Evolutionary conservation across 2,113 vertebrate species (phyloP), one percentile per base, ranked within the genome.

Genomic region (Micronycteris hirsuta): DNA sequence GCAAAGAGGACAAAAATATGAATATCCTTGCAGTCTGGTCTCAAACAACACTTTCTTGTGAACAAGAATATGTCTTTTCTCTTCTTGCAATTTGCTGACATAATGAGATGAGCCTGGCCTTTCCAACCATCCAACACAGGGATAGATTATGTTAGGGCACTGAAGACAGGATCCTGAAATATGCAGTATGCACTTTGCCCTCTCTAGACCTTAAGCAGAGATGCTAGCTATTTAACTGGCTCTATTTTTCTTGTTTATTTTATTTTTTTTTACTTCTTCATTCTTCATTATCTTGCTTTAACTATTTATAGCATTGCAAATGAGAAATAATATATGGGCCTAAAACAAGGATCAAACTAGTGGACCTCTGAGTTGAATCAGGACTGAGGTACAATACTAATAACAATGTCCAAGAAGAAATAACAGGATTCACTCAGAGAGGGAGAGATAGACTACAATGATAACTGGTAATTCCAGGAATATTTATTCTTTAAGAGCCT

Each of bases 141-240:
- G 7, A 12, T 22, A 1, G 16, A 36, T 41, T 31, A 0, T 81
- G 15, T 8, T 43, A 13, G 12, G 11, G 13, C 17, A 7, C 5
- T 58, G 26, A 7, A 76, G 38, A 33, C 33, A n/a, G 4, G 24
- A 41, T 2, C 8, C 22, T 10, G 0, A 4, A 10, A 6, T 56
- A 52, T 16, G 5, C 1, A 36, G 0, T 15, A n/a, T 3, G 4
- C 2, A 12, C 6, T 31, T 3, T 6, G 17, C 2, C 2, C 5
- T 73, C 61, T 67, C 5, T 45, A 54, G 10, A 58, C 13, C 15
- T 81, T 16, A 38, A 3, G 13, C 14, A 7, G 0, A 95, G 26
- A 38, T 4, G 28, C 10, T 68, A 31, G 17, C 24, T 15, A 26
- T 58, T 43, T 86, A 2, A 49, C 19, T 71, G 77, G n/a, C 7